Base-by-base conservation (phyloP, 2,888 invertebrate genomes). In the Choreutis nemorana region DNA sequence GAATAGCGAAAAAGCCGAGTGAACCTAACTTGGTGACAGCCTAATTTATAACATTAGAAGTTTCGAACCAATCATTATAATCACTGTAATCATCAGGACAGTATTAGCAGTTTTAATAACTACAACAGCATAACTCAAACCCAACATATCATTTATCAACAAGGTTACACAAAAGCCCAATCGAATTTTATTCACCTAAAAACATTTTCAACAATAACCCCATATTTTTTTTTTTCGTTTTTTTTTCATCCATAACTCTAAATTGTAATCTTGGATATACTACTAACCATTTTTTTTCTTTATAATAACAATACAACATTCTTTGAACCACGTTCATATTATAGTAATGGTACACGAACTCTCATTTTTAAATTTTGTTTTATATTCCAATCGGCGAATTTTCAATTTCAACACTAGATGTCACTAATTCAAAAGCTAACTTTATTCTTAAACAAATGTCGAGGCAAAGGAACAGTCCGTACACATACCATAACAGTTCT, bases 361-460 rank as follows among this genome's bases (percentile, higher is more conserved):
- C 42, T 39, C 41, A 35, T 43, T 40, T 41, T 48, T 45, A 40
- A 42, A 45, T 41, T 44, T 54, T 48, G 49, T 50, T 44, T 46
- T 50, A 52, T 43, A 30, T 46, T 29, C 26, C 29, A 25, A 28
- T 60, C 52, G 48, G 61, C 67, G 58, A 68, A 61, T 45, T 67
- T 66, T 60, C 62, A 58, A 57, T 59, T 67, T 64, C 61, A 71
- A 66, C 66, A 70, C 77, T 75, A 75, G 52, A 68, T 78, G 79
- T 78, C 78, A 77, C 79, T 79, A 79, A 79, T 68, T 73, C 73
- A 73, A 68, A 75, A 73, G 65, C 70, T 77, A 72, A 67, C 59
- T 39, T 40, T 48, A n/a, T n/a, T n/a, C n/a, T n/a, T n/a, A n/a
- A n/a, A n/a, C n/a, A n/a, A n/a, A n/a, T n/a, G n/a, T n/a, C n/a